Evolutionary conservation across 1,140 invertebrate species (phyloP), one percentile per base, ranked within the genome.

Genomic region (Patella vulgata): DNA sequence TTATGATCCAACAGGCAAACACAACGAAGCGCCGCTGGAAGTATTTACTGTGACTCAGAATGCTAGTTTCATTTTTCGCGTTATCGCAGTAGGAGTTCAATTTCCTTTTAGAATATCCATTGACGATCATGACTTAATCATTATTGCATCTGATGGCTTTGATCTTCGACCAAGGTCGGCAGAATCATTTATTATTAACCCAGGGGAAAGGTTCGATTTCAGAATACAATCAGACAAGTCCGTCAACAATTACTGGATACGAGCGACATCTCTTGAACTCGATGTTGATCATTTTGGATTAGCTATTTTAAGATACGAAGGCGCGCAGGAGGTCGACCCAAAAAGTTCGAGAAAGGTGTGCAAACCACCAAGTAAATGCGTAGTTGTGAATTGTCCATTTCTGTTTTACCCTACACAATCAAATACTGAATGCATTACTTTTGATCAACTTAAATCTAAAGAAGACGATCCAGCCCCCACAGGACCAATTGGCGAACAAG

Each of bases 131-230:
- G 91, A 88, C 1, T 81, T 97, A 51, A 88, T 86, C 0, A 85
- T 94, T 1, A 90, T 96, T 33, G 89, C 89, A 30, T 90, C 89
- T 11, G 94, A 97, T 84, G 93, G 93, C 27, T 48, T 8, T 36
- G 90, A 94, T 63, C 78, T 95, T 50, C 84, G 91, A 73, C 90
- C 93, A 1, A 83, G 92, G 50, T 87, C 89, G 84, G 75, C 67
- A 0, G 73, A 82, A 6, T 73, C 71, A 0, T 68, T 82, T 47
- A 57, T 79, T 9, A 68, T 82, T 2, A 70, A 70, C 40, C 77
- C 80, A 0, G 94, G 94, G 0, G 94, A 96, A 80, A 84, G 94
- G 51, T 95, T 91, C 77, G 94, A 96, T 76, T 92, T 97, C 72
- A 86, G 95, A 1, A 46, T 97, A 0, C 85, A 90, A 30, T 90